Evolutionary conservation across 2,113 vertebrate species (phyloP), one percentile per base, ranked within the genome.

Genomic region (Nasalis larvatus): DNA sequence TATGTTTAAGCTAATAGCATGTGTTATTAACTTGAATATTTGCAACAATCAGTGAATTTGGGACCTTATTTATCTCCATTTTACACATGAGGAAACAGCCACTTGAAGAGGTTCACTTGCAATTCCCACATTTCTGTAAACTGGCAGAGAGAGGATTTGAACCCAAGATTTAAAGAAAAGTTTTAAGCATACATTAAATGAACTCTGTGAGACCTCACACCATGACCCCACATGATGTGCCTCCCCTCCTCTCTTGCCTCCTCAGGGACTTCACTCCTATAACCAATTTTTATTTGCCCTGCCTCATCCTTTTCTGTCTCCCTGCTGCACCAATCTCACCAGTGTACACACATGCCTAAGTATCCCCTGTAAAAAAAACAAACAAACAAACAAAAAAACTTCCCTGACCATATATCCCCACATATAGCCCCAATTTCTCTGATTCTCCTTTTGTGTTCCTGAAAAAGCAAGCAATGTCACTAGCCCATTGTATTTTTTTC

Each of bases 151-250:
- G 8, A 37, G 42, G 21, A 82, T 45, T 42, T 68, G 40, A 94
- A 77, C 12, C 35, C 66, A 66, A 21, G 54, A 60, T 25, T 12
- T 37, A 21, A 86, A 56, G 54, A 49, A 94, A 58, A 21, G 6
- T n/a, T n/a, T 54, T 37, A 63, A 54, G n/a, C 37, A 35, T 88
- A 73, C 6, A 17, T 81, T 37, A 45, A 30, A 30, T 7, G 1
- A 82, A 23, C 68, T 49, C 82, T 0, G 0, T 23, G 71, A 10
- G 32, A 35, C 49, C 71, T 76, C 13, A 16, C 37, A 52, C 47
- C 27, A 3, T 0, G 0, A 20, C n/a, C 40, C 4, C 12, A n/a
- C 2, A 21, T 49, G 73, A 3, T 2, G 0, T 8, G 35, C 16
- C 8, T n/a, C 66, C 42, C 54, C 37, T 13, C 20, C 7, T 32